Base-by-base conservation (phyloP, 2,797 vertebrate genomes). In the Gila robusta region DNA sequence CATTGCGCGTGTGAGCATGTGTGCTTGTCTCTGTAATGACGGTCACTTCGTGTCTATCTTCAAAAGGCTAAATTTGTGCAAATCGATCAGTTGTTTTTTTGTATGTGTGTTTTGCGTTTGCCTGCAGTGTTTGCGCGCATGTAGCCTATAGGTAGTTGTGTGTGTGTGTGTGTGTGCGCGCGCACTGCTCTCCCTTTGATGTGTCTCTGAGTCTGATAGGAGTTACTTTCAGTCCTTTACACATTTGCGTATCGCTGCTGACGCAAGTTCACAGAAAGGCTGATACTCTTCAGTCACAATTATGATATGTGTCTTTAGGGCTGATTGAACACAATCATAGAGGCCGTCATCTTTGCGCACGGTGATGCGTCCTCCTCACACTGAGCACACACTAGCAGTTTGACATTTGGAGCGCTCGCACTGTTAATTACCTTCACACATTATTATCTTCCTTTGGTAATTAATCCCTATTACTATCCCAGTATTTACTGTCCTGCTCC, bases 381-480 rank as follows among this genome's bases (percentile, higher is more conserved):
- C n/a, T 7, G 64, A 44, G 19, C 23, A 52, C n/a, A 39, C 77
- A 49, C 39, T 83, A 83, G 76, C 70, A 54, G 82, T 73, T 72
- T 87, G 80, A 86, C 80, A 74, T 69, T 83, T 83, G 87, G 88
- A 86, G 79, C 86, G 70, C 39, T 80, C 85, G 89, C 77, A 79
- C 84, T 71, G 80, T 87, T 89, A 89, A 90, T 89, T 86, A 87
- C 86, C 80, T 81, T 93, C 89, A 89, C 88, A 77, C 82, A 83
- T 92, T 91, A 93, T 94, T 92, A 95, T 90, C 86, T 85, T 90
- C 88, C 92, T 70, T 82, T 54, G 49, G 87, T 73, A 85, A 92
- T 89, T 93, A 92, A 93, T 91, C 92, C 92, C 89, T 37, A 89
- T 91, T 91, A 92, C 92, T 91, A 90, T 91, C 87, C 74, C 56